Evolutionary conservation across 2,888 invertebrate genomes (phyloP).

Genomic region (Drosophila nr. perissopoda): DNA sequence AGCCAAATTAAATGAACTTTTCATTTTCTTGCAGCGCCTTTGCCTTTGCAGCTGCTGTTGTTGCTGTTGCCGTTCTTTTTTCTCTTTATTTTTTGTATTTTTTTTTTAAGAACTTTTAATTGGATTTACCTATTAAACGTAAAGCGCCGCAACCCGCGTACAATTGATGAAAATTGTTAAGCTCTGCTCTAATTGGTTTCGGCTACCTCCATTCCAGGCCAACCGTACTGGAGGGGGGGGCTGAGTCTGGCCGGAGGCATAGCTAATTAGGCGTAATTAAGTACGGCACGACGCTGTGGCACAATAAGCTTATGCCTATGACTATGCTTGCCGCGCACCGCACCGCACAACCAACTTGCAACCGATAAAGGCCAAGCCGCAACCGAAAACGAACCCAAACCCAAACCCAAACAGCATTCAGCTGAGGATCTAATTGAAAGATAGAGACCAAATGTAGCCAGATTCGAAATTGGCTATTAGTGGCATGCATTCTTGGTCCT

Average conservation of each 20-base stretch:
- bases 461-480: constrained; percentile 30
- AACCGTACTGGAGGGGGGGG: neutral
- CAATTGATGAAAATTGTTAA: constrained; percentile 72
- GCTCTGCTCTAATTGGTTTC: constrained; percentile 68
- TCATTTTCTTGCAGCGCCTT: constrained; percentile 36
- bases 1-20: constrained; percentile 63
- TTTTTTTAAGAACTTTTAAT: constrained; percentile 64
- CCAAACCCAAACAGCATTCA: constrained; percentile 3
- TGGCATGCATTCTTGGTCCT: constrained; percentile 5
- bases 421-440: constrained; percentile 51
- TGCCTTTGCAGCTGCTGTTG: constrained; percentile 10
- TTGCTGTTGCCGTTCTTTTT: neutral
- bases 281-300: constrained; percentile 42
- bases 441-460: constrained; percentile 33
- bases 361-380: constrained; percentile 40
- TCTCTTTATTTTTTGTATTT: neutral
- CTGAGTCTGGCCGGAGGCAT: constrained; percentile 38
- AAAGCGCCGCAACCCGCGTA: constrained; percentile 48
- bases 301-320: constrained; percentile 16
- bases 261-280: constrained; percentile 69
- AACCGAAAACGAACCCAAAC: constrained; percentile 7
- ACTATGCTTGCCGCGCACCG: neutral
- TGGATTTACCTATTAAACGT: constrained; percentile 68
- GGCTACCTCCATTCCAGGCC: constrained; percentile 54
- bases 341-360: constrained; percentile 30